These are phyloP conservation scores for Brachyalestes nurse DNA, from an alignment of 2,797 vertebrate species.

Conservation along the genomic window DNA sequence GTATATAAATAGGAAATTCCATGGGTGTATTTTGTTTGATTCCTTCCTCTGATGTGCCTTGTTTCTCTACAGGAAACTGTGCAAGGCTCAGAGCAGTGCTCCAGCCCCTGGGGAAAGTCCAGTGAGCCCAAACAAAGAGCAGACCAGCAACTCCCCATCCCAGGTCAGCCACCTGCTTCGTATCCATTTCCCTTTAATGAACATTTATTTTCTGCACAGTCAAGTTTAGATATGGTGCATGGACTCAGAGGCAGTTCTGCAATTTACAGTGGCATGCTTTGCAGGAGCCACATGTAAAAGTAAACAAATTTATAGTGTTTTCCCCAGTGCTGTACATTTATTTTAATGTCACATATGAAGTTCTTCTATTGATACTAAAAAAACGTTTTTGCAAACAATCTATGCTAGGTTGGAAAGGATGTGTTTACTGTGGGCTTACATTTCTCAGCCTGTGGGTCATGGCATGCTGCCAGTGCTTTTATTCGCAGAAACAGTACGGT, in stretches of 20 bases:
- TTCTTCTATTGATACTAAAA: background rate
- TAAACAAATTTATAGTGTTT: background rate
- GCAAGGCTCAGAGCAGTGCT: constrained; percentile 78
- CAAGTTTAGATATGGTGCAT: constrained; percentile 2
- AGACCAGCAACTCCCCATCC: constrained; percentile 81
- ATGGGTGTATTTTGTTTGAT: background rate
- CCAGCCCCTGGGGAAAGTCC: constrained; percentile 74
- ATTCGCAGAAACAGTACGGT: background rate
- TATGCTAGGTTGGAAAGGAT: background rate
- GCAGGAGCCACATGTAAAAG: background rate
- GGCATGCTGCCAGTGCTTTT: background rate
- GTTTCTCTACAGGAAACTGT: constrained; percentile 83
- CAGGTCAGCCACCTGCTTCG: constrained; percentile 72
- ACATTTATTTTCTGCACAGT: background rate
- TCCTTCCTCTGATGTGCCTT: constrained; percentile 10
- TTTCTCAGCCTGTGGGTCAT: background rate
- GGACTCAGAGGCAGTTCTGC: background rate
- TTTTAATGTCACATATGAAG: background rate
- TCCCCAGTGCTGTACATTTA: background rate
- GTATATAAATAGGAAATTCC: constrained; percentile 19
- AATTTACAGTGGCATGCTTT: background rate
- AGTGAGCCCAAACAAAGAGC: constrained; percentile 87
- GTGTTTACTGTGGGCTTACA: background rate
- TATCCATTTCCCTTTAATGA: constrained; percentile 34
- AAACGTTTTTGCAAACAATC: no score